Base-by-base conservation (phyloP, 2,797 vertebrate species). In the Geotrypetes seraphini region DNA sequence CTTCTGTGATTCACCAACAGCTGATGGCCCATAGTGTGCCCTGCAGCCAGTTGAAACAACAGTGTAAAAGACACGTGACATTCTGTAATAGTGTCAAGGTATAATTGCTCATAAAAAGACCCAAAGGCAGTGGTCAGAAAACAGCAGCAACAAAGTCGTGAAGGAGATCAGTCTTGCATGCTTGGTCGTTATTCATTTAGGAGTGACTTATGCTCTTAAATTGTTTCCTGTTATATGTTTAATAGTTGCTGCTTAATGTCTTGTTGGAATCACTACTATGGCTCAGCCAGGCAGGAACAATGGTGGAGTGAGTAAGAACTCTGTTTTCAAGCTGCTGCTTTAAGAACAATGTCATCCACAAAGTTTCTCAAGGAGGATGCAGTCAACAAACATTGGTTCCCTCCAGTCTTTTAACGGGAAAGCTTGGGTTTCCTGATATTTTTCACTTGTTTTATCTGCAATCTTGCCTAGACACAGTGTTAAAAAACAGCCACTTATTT, bases 391-490 rank as follows among this genome's bases (percentile, higher is more conserved):
- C 22, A 19, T 31, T 11, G 31, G 16, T 17, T 41, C 17, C 33
- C 28, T 48, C 17, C 9, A 38, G 47, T 53, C 36, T 53, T 50
- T 32, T 23, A 28, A 26, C 32, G 47, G 57, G 57, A 53, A 52
- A 15, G 19, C 21, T 21, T 21, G 11, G 0, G 18, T 54, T 62
- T 66, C 57, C 44, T 53, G 55, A 50, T 19, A 26, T 49, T 64
- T 55, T 62, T 55, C 66, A 48, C n/a, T n/a, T n/a, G n/a, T 48
- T 60, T 49, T 45, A 59, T 57, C 62, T 62, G 43, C 43, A 35
- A 56, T 60, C 28, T 32, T 36, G 50, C 37, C 36, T 50, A 55
- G 0, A 2, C 19, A 27, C 57, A 45, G 51, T 57, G 43, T 5
- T 53, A 39, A 48, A 47, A 47, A 51, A 46, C 41, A 55, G 39